Evolutionary conservation across 2,888 invertebrate species (phyloP), one percentile per base, ranked within the genome.

Genomic region (Meliscaeva auricollis): DNA sequence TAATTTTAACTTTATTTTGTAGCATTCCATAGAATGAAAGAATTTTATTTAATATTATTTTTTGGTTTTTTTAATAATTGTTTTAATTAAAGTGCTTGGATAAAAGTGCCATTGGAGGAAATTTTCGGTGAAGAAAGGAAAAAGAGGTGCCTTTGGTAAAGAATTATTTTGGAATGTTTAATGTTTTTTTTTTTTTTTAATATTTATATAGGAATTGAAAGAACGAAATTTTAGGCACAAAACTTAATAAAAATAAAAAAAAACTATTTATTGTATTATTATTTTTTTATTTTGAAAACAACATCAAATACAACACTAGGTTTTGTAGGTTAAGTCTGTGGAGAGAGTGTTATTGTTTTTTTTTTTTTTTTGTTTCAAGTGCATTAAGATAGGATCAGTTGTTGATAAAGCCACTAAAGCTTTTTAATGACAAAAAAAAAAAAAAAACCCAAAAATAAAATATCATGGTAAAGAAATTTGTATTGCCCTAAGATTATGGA

Each of bases 401-500:
- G 35, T 44, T 41, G 11, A 15, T 54, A 52, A 74, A 74, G 73
- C 58, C n/a, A 22, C 35, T 50, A 35, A 73, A 72, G 64, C 60
- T 38, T 46, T 62, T 32, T 64, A 78, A 60, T 32, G 54, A 38
- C 3, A 66, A 60, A 52, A 3, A 54, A 79, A 46, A 64, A 46
- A 44, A 52, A 9, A 66, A 56, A 38, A 30, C 4, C 3, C 56
- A 15, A 54, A 38, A 46, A 69, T 17, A 48, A 26, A 58, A 81
- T 9, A 11, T 15, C 38, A 58, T 50, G 73, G 54, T 58, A 60
- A 15, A 73, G 50, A 22, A 87, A 62, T 22, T 80, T 69, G 32
- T 69, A 54, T 83, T 74, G 69, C 60, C 87, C 82, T 88, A 88
- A 87, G 87, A 87, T 88, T 88, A 88, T 88, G 88, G 89, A 89